Conservation (phyloP, 1,140 invertebrate species). For the Pomacea maculata region DNA sequence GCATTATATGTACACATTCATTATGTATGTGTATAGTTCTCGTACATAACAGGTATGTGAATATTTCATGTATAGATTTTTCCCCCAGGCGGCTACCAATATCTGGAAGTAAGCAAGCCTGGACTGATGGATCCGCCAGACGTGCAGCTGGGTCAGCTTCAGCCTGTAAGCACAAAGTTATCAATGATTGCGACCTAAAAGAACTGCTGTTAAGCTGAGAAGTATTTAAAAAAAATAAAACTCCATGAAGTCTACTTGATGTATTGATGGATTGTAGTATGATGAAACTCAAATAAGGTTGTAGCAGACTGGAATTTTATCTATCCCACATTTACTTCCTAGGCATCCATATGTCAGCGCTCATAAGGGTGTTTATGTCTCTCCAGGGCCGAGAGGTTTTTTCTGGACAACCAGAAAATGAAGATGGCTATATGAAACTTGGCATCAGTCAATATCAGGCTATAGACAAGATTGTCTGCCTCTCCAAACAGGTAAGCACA, state of each 20-base stretch:
- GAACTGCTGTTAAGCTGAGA: background rate
- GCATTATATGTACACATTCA: too few relatives aligned
- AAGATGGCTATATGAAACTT: constrained; percentile 59
- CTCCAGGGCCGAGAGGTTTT: constrained; percentile 57
- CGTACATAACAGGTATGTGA: too few relatives aligned
- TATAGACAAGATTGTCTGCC: constrained; percentile 63
- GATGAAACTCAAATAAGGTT: too few relatives aligned
- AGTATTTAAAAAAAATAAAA: background rate
- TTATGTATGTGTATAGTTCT: too few relatives aligned
- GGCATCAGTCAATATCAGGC: constrained; percentile 62
- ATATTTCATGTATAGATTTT: background rate
- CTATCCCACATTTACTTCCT: too few relatives aligned
- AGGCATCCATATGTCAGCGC: too few relatives aligned
- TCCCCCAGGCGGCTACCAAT: constrained; percentile 53
- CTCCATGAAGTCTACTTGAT: background rate
- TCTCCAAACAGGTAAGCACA: constrained; percentile 57
- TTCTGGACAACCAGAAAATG: constrained; percentile 51
- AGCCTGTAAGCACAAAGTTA: constrained; percentile 2
- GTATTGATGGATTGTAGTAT: too few relatives aligned
- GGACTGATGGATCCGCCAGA: constrained; percentile 44
- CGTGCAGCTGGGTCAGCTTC: constrained; percentile 46
- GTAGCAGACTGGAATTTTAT: too few relatives aligned
- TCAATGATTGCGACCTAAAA: too few relatives aligned
- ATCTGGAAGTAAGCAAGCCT: constrained; percentile 61
- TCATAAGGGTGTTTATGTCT: background rate